These are phyloP conservation scores for Nothocercus nigrocapillus DNA, from an alignment of 2,113 vertebrate genomes.

Conservation along the genomic window DNA sequence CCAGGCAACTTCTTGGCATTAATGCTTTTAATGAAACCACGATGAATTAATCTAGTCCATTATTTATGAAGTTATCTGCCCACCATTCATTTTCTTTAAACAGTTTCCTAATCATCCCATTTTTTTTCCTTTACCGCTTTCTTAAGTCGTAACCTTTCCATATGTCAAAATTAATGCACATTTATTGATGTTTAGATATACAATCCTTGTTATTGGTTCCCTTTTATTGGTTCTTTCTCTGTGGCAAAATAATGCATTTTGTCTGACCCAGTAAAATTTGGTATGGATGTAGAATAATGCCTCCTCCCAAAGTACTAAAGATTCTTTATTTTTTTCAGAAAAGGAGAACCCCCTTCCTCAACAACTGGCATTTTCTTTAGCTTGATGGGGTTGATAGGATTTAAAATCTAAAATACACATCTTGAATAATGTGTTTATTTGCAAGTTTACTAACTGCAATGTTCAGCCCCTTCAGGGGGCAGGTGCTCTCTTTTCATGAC, in stretches of 20 bases:
- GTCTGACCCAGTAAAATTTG: neutral
- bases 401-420: neutral
- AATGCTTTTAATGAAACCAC: conserved; percentile 46
- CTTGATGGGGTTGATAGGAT: neutral
- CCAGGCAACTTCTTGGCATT: conserved; percentile 36
- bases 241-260: neutral
- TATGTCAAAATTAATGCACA: neutral
- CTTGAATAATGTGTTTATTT: neutral
- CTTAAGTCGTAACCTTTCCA: neutral
- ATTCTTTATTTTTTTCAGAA: neutral
- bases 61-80: conserved; percentile 17
- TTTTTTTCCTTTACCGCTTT: neutral
- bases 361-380: neutral
- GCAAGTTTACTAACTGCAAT: neutral
- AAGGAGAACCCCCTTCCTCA: neutral
- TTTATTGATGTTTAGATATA: neutral
- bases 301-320: neutral
- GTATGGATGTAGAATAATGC: neutral
- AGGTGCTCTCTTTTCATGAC: neutral
- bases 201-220: neutral
- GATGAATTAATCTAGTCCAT: neutral
- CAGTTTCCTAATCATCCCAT: neutral
- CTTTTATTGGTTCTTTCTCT: neutral
- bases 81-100: neutral
- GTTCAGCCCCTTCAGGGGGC: neutral